phyloP scores from a whole-genome alignment of 1,140 invertebrate species.

The Eumaeus atala region DNA sequence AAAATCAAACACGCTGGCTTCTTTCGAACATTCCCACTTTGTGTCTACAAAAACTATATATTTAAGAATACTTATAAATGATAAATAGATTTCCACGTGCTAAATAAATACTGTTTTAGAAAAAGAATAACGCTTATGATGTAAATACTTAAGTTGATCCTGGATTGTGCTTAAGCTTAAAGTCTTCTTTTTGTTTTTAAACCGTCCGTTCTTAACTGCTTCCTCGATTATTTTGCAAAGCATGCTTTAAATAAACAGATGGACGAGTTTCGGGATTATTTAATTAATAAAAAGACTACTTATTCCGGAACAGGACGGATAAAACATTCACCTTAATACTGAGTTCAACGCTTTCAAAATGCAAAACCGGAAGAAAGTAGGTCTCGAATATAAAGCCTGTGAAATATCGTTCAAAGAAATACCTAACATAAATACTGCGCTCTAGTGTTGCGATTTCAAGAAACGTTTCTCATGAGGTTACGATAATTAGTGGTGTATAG shows the following conservation, averaged over 20 bases:
- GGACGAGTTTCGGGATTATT: slow-evolving; percentile 5
- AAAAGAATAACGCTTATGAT: no score
- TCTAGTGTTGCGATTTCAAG: neutral
- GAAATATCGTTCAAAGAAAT: slow-evolving; percentile 15
- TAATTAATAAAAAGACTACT: slow-evolving; percentile 20
- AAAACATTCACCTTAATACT: slow-evolving; percentile 16
- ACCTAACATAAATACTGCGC: neutral
- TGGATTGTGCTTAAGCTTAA: no score
- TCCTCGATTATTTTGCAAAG: no score
- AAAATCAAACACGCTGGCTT: no score
- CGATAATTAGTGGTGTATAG: neutral
- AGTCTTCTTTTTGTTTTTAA: no score
- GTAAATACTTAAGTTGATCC: no score
- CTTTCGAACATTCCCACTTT: no score
- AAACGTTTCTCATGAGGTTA: neutral
- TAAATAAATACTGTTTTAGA: no score
- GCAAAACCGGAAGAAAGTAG: slow-evolving; percentile 20
- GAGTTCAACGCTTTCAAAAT: slow-evolving; percentile 13
- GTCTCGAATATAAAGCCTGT: slow-evolving; percentile 15
- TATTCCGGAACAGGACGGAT: slow-evolving; percentile 13
- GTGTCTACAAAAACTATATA: no score
- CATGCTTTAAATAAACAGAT: slow-evolving; percentile 4
- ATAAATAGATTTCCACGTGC: no score
- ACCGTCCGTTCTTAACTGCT: no score
- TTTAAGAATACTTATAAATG: no score